Percentiles rank a stretch among this genome's conserved stretches.
phyloP scores from a whole-genome alignment of 2,797 vertebrate genomes.

The Stomatorhinus walkeri region DNA sequence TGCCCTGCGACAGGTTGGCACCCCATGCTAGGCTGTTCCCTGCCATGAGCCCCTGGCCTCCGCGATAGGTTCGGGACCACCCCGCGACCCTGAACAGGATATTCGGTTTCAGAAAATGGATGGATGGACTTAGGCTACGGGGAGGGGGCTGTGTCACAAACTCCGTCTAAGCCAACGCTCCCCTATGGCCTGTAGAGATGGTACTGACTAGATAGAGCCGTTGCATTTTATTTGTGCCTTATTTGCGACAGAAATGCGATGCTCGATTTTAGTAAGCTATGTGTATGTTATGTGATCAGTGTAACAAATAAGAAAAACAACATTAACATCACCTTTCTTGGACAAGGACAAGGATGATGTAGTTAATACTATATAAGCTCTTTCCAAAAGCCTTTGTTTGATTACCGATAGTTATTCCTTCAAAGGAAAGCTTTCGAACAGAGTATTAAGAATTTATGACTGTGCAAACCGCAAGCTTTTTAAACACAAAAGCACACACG shows the following conservation, averaged over 20 bases:
- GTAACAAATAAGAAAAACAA: background rate
- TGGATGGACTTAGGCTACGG: background rate
- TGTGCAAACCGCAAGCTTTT: background rate
- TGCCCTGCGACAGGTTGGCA: background rate
- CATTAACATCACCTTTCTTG: background rate
- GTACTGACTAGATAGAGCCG: background rate
- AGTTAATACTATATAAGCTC: background rate
- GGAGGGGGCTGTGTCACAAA: background rate
- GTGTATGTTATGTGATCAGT: background rate
- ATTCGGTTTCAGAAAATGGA: background rate
- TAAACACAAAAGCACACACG: background rate
- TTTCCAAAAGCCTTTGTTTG: background rate
- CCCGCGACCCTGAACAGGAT: background rate
- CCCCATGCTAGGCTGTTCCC: background rate
- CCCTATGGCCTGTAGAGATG: background rate
- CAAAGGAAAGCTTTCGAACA: background rate
- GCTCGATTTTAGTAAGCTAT: background rate
- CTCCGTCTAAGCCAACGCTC: background rate
- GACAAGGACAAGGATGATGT: background rate
- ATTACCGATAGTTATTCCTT: background rate
- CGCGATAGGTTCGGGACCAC: background rate
- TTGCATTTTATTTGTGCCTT: background rate
- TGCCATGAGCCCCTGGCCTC: background rate
- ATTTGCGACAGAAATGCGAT: background rate
- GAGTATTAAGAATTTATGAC: conserved; percentile 13